Evolutionary conservation across 2,888 invertebrate species (phyloP).

Genomic region (Notocelia uddmanniana): DNA sequence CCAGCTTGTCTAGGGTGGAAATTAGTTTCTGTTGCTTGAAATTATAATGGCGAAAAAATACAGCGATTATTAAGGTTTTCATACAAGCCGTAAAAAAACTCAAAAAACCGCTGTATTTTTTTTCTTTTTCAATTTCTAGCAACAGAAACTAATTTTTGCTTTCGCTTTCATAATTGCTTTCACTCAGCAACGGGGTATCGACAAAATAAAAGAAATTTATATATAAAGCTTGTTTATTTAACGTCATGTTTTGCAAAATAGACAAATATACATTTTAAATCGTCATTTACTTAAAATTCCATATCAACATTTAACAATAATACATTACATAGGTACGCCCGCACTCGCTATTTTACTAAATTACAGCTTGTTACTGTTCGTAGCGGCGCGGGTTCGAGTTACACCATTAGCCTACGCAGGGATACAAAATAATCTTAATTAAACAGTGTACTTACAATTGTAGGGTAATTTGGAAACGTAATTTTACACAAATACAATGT

Average conservation of each 20-base stretch:
- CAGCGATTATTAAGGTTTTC: too few species aligned
- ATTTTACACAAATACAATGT: constrained; percentile 59
- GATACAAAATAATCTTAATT: constrained; percentile 39
- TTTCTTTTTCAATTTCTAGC: too few species aligned
- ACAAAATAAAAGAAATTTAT: constrained; percentile 53
- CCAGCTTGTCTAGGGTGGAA: too few species aligned
- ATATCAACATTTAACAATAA: constrained; percentile 82
- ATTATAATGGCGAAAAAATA: too few species aligned
- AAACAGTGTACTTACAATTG: constrained; percentile 31
- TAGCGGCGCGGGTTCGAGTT: constrained; percentile 13
- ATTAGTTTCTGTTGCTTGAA: too few species aligned
- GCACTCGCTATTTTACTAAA: constrained; percentile 52
- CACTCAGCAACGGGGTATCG: neutral
- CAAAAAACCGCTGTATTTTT: too few species aligned
- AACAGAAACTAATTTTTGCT: too few species aligned
- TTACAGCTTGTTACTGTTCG: constrained; percentile 11
- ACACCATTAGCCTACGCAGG: constrained; percentile 37
- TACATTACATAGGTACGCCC: constrained; percentile 75
- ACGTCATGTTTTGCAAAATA: constrained; percentile 86
- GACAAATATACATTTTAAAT: constrained; percentile 83
- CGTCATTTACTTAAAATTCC: constrained; percentile 81
- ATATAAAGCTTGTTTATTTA: constrained; percentile 85
- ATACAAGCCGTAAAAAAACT: too few species aligned
- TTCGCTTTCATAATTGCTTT: too few species aligned
- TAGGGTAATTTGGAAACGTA: constrained; percentile 36